Conservation (phyloP, 1,140 invertebrate species). For the Drosophila nasuta region DNA sequence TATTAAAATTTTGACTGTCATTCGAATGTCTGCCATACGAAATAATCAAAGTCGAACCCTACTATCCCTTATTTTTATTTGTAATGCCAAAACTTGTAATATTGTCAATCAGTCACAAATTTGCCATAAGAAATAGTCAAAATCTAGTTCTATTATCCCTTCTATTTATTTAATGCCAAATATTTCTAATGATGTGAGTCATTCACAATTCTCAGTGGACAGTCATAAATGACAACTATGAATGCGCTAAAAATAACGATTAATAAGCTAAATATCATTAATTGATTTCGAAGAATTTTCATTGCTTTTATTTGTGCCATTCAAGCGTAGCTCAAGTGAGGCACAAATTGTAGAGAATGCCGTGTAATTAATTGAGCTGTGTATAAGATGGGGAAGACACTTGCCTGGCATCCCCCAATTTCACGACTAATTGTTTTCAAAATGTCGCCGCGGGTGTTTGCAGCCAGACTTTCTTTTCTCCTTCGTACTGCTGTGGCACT, state of each 20-base stretch:
- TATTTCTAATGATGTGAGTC: not conserved
- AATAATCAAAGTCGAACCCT: too few relatives aligned
- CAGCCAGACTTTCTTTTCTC: not conserved
- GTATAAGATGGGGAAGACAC: constrained; percentile 9
- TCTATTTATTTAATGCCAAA: too few relatives aligned
- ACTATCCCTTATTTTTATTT: not conserved
- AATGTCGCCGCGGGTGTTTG: constrained; percentile 69
- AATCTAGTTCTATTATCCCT: too few relatives aligned
- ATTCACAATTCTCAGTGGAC: not conserved
- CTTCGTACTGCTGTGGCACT: constrained; percentile 42
- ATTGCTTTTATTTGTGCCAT: not conserved
- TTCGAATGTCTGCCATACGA: too few relatives aligned
- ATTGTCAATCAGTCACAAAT: too few relatives aligned
- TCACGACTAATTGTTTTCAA: constrained; percentile 73
- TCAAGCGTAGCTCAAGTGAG: constrained; percentile 11
- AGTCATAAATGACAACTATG: not conserved
- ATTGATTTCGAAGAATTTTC: constrained; percentile 4
- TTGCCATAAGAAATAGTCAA: too few relatives aligned
- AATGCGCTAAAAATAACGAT: constrained; percentile 34
- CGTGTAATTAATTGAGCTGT: constrained; percentile 45
- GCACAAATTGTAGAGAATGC: constrained; percentile 67
- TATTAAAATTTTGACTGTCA: too few relatives aligned
- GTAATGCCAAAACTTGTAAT: not conserved
- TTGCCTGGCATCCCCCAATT: constrained; percentile 30
- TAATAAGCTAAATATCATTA: not conserved